A percentile compares a stretch with the other conserved stretches of the same genome.
Conservation (phyloP, 2,888 invertebrate genomes). For the Cheilosia pagana region DNA sequence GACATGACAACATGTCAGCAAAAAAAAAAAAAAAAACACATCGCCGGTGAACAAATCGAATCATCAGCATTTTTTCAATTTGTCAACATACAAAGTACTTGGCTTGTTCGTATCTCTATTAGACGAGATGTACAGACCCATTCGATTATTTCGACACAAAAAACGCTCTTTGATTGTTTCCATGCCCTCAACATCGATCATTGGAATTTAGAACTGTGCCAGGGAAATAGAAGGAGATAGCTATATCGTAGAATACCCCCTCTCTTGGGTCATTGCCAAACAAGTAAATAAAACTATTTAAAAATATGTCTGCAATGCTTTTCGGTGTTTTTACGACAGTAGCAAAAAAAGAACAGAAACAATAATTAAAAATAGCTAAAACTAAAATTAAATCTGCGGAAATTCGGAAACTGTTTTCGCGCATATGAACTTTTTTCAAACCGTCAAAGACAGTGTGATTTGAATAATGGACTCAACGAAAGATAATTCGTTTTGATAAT, state of each 20-base stretch:
- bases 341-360: background rate
- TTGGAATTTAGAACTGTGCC: constrained; percentile 10
- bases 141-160: constrained; percentile 35
- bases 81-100: constrained; percentile 20
- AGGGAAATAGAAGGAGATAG: background rate
- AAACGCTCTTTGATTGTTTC: constrained; percentile 25
- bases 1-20: constrained; percentile 30
- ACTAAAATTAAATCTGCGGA: constrained; percentile 21
- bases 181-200: constrained; percentile 47
- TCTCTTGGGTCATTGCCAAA: constrained; percentile 24
- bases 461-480: constrained; percentile 32
- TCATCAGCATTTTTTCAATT: constrained; percentile 41
- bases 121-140: background rate
- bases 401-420: constrained; percentile 8
- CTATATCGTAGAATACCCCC: background rate
- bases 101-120: background rate
- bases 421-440: background rate
- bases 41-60: constrained; percentile 20
- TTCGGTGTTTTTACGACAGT: background rate
- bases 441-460: constrained; percentile 1
- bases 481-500: constrained; percentile 38
- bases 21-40: constrained; percentile 5
- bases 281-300: background rate
- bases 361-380: constrained; percentile 11
- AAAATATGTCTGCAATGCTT: constrained; percentile 2